Percentiles rank a stretch among this genome's conserved stretches.
These are phyloP conservation scores for Pontoporia blainvillei DNA, from an alignment of 2,113 vertebrate genomes.

Conservation along the genomic window DNA sequence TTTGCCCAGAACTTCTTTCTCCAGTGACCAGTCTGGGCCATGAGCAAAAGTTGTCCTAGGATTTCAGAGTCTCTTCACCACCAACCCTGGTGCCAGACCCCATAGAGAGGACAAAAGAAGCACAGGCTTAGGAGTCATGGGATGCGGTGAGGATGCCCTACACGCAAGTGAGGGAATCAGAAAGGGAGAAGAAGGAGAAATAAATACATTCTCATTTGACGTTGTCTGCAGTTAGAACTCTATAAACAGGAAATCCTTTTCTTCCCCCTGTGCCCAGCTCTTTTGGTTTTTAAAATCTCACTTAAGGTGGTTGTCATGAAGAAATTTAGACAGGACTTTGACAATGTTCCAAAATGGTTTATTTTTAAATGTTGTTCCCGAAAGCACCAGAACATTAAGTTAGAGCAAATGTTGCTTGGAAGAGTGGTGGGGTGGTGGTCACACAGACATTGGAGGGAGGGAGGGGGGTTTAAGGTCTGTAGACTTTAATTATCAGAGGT, in stretches of 20 bases:
- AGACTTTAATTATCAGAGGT: background rate
- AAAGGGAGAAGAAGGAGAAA: background rate
- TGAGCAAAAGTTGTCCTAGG: constrained; percentile 80
- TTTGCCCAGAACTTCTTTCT: constrained; percentile 80
- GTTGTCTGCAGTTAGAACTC: background rate
- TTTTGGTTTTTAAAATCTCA: constrained; percentile 58
- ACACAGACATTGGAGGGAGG: background rate
- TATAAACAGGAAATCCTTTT: background rate
- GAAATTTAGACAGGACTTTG: constrained; percentile 73
- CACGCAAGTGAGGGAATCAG: background rate
- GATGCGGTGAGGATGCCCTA: constrained; percentile 42
- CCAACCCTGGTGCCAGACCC: constrained; percentile 40
- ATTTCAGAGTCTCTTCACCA: constrained; percentile 67
- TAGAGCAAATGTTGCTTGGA: constrained; percentile 51
- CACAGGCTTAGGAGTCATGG: constrained; percentile 55
- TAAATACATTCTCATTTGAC: background rate
- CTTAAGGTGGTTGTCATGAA: constrained; percentile 73
- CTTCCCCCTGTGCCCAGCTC: constrained; percentile 12
- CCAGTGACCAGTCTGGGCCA: constrained; percentile 83
- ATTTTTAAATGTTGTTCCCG: constrained; percentile 75
- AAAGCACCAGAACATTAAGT: constrained; percentile 61
- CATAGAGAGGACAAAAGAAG: constrained; percentile 71
- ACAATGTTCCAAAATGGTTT: constrained; percentile 76
- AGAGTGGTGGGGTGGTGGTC: constrained; percentile 51
- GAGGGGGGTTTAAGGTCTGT: background rate